phyloP scores from a whole-genome alignment of 1,140 invertebrate species.

The Idris sp. region DNA sequence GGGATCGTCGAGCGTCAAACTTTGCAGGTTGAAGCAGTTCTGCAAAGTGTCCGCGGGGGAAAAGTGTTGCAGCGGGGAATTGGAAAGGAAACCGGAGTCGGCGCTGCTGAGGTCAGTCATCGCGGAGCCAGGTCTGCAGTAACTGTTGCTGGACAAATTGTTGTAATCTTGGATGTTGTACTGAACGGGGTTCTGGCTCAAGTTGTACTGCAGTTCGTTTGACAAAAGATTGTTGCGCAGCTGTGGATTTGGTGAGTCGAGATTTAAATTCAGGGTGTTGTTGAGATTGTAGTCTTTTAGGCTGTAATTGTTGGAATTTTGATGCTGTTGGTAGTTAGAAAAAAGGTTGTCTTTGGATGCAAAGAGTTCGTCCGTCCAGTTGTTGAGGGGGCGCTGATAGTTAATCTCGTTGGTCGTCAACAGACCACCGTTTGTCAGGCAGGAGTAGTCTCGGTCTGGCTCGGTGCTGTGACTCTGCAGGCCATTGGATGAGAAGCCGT shows the following conservation, averaged over 20 bases:
- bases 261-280: constrained; percentile 61
- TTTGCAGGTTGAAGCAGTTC: constrained; percentile 69
- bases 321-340: constrained; percentile 67
- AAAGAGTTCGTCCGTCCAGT: constrained; percentile 68
- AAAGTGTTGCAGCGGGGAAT: constrained; percentile 73
- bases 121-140: constrained; percentile 67
- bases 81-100: constrained; percentile 74
- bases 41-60: constrained; percentile 71
- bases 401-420: constrained; percentile 66
- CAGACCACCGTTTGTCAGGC: constrained; percentile 67
- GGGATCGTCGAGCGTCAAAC: constrained; percentile 67
- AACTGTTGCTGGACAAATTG: constrained; percentile 56
- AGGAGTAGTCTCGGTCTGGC: constrained; percentile 55
- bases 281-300: constrained; percentile 73
- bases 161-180: constrained; percentile 52
- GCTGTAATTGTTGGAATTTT: constrained; percentile 33
- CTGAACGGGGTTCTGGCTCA: constrained; percentile 41
- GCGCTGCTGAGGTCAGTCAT: constrained; percentile 73
- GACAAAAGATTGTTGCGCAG: constrained; percentile 26
- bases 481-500: constrained; percentile 44
- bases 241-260: constrained; percentile 67
- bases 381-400: constrained; percentile 59
- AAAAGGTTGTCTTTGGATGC: constrained; percentile 66
- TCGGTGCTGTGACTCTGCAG: constrained; percentile 46
- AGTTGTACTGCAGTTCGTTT: constrained; percentile 67